Percentiles rank a stretch among this genome's conserved stretches.
Evolutionary conservation across 2,797 vertebrate species (phyloP).

Genomic region (Telmatherina bonti): DNA sequence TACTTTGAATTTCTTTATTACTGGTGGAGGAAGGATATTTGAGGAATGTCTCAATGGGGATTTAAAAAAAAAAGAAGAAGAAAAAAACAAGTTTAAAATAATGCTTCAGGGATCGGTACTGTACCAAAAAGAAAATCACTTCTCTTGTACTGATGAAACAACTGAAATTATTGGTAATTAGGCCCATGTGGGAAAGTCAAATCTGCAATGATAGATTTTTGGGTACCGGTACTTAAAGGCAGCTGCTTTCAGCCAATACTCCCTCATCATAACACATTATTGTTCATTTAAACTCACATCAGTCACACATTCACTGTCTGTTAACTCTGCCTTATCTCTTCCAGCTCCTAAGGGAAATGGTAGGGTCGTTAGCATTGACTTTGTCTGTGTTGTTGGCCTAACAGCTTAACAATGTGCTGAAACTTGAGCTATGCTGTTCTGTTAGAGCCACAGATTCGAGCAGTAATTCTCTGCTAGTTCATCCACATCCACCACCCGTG

Average conservation of each 20-base stretch:
- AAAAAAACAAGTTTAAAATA: neutral
- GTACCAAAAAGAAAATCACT: neutral
- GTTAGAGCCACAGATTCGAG: neutral
- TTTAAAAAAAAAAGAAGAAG: neutral
- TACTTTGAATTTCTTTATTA: neutral
- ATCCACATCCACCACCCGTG: neutral
- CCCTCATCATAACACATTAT: neutral
- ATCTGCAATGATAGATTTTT: constrained; percentile 2
- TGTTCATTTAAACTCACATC: constrained; percentile 15
- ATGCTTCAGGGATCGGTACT: neutral
- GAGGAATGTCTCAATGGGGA: neutral
- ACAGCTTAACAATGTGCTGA: constrained; percentile 15
- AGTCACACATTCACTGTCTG: constrained; percentile 1
- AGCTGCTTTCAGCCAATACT: neutral
- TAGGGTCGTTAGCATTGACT: neutral
- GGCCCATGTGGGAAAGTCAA: constrained; percentile 1
- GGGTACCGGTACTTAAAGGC: neutral
- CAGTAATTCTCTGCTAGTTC: neutral
- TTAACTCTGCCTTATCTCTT: constrained; percentile 5
- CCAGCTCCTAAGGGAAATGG: constrained; percentile 10
- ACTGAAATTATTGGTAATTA: neutral
- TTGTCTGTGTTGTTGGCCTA: constrained; percentile 1
- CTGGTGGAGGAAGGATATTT: neutral
- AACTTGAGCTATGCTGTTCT: neutral
- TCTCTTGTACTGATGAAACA: neutral